Percentiles rank a stretch among this genome's conserved stretches.
Evolutionary conservation across 2,888 invertebrate species (phyloP).

Genomic region (Taphrorychus bicolor): DNA sequence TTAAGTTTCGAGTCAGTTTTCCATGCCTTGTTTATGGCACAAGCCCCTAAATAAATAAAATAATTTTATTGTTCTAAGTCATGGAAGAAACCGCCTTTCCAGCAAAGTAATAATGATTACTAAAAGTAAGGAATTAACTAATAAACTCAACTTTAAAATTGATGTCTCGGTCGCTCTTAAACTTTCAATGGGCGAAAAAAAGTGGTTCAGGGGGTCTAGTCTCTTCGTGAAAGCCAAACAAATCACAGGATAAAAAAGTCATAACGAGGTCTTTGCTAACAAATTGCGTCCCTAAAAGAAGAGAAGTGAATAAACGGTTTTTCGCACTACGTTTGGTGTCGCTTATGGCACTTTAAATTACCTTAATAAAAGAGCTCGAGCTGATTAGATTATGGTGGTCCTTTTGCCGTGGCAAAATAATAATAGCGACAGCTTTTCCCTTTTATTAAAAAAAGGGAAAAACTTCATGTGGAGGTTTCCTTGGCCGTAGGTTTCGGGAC

Average conservation of each 20-base stretch:
- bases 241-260: background rate
- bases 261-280: background rate
- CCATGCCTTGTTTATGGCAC: too few relatives aligned
- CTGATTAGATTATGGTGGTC: constrained; percentile 19
- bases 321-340: constrained; percentile 9
- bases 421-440: constrained; percentile 15
- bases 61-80: too few relatives aligned
- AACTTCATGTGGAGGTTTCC: background rate
- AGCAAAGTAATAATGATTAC: too few relatives aligned
- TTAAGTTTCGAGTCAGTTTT: too few relatives aligned
- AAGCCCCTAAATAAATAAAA: too few relatives aligned
- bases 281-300: background rate
- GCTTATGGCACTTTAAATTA: constrained; percentile 19
- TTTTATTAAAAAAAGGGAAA: constrained; percentile 20
- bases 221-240: background rate
- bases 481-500: background rate
- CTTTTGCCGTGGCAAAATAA: constrained; percentile 16
- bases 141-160: too few relatives aligned
- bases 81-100: too few relatives aligned
- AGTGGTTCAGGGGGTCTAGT: too few relatives aligned
- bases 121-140: too few relatives aligned
- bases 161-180: too few relatives aligned
- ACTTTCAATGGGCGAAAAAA: too few relatives aligned
- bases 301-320: constrained; percentile 13
- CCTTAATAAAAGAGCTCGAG: constrained; percentile 7